Evolutionary conservation across 2,797 vertebrate genomes (phyloP).

Genomic region (Gouania willdenowi): DNA sequence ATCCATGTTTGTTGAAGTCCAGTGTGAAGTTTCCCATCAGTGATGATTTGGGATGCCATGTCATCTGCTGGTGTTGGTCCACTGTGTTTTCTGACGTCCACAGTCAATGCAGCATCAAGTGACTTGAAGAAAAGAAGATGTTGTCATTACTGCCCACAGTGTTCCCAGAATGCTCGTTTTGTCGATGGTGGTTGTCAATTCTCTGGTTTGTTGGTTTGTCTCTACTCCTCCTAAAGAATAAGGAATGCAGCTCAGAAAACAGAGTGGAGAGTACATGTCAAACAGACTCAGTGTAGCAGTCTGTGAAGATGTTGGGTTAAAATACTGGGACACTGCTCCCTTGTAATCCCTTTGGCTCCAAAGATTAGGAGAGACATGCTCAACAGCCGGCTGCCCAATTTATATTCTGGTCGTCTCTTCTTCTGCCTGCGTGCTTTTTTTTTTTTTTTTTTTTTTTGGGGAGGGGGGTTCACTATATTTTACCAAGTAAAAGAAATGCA

Average conservation of each 20-base stretch:
- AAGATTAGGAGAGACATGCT: constrained; percentile 43
- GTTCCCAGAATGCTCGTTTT: constrained; percentile 34
- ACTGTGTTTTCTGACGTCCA: too few species aligned
- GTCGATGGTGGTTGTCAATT: not conserved
- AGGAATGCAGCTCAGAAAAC: constrained; percentile 13
- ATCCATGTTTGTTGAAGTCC: too few species aligned
- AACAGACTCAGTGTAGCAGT: constrained; percentile 23
- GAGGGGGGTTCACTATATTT: constrained; percentile 22
- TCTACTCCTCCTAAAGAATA: constrained; percentile 1
- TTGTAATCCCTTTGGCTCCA: constrained; percentile 43
- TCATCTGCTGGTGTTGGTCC: too few species aligned
- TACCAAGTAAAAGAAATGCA: constrained; percentile 12
- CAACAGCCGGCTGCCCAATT: constrained; percentile 19
- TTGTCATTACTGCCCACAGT: constrained; percentile 39
- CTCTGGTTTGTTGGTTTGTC: constrained; percentile 1
- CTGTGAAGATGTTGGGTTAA: constrained; percentile 37
- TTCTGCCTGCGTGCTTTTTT: constrained; percentile 15
- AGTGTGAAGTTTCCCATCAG: too few species aligned
- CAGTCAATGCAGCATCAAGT: too few species aligned
- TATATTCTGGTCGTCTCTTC: constrained; percentile 37
- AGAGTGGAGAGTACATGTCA: constrained; percentile 5
- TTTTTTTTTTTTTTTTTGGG: too few species aligned
- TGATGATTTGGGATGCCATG: constrained; percentile 32
- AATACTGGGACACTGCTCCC: constrained; percentile 32
- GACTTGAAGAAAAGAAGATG: constrained; percentile 54